Evolutionary conservation across 2,113 vertebrate species (phyloP).

Genomic region (Chloroceryle aenea): DNA sequence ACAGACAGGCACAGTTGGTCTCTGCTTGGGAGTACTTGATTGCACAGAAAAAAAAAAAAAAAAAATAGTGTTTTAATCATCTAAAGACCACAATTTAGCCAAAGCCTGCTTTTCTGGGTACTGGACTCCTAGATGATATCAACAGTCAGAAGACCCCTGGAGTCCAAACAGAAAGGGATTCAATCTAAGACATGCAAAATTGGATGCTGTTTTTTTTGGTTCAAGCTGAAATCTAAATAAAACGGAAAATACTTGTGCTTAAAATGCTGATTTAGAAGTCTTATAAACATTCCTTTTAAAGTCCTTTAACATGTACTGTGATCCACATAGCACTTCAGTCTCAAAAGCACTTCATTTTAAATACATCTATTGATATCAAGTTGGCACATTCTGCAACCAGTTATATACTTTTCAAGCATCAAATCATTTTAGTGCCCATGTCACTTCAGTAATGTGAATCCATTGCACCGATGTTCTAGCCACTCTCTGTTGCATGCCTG

Average conservation of each 20-base stretch:
- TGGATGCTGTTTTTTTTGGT: neutral
- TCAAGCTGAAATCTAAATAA: neutral
- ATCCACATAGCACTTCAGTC: neutral
- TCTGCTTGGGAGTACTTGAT: neutral
- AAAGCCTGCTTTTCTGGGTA: neutral
- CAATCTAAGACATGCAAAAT: neutral
- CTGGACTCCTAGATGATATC: neutral
- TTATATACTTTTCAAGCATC: neutral
- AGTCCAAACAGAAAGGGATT: neutral
- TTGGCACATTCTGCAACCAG: neutral
- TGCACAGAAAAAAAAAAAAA: neutral
- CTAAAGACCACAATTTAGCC: neutral
- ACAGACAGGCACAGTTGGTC: neutral
- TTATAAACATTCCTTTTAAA: neutral
- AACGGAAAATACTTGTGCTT: neutral
- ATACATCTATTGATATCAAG: neutral
- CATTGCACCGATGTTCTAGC: neutral
- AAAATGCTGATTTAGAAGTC: neutral
- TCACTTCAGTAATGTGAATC: neutral
- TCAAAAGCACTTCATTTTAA: neutral
- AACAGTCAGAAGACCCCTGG: neutral
- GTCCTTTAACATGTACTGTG: neutral
- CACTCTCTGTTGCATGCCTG: neutral
- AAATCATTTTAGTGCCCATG: neutral
- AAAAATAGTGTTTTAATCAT: neutral